Base-by-base conservation (phyloP, 2,113 vertebrate genomes). In the Garra rufa region DNA sequence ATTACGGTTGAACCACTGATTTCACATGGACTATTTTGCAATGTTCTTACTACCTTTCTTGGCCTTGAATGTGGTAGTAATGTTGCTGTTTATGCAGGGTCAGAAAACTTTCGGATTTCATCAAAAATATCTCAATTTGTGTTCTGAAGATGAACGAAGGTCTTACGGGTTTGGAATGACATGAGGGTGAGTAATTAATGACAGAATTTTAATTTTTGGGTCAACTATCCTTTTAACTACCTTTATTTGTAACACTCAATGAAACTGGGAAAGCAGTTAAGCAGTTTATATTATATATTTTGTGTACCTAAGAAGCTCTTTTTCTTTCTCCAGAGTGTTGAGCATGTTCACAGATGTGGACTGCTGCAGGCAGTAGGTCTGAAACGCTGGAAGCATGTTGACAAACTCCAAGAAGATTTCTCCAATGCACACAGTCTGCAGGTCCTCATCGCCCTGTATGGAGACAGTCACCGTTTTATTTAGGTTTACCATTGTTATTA, bases 331-430 rank as follows among this genome's bases (percentile, higher is more conserved):
- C 92, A 98, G 92, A 0, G 95, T 85, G 2, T 97, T 97, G 86
- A 98, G 96, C 94, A 96, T 94, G 86, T 96, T 97, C 88, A 97
- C 94, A 0, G 97, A 96, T 86, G 96, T 94, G 69, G 96, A 95
- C 90, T 98, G 97, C 91, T 97, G 96, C 59, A 98, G 95, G 87
- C 97, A 98, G 92, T 98, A 98, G n/a, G 96, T 97, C 93, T 97
- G 96, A 90, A 98, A 98, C 41, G 97, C 96, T 0, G 96, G 96
- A 70, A 98, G 93, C 97, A 98, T 98, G 91, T 97, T 97, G 88
- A 97, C 96, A 0, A 97, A 98, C 91, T 97, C 96, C 84, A 98
- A 93, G 82, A 98, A 98, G 90, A 98, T 93, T 90, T 98, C 96
- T 0, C 97, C 96, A 0, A 98, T 96, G 92, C 96, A 96, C 63